phyloP scores from a whole-genome alignment of 1,140 invertebrate genomes.

The Spodoptera frugiperda region DNA sequence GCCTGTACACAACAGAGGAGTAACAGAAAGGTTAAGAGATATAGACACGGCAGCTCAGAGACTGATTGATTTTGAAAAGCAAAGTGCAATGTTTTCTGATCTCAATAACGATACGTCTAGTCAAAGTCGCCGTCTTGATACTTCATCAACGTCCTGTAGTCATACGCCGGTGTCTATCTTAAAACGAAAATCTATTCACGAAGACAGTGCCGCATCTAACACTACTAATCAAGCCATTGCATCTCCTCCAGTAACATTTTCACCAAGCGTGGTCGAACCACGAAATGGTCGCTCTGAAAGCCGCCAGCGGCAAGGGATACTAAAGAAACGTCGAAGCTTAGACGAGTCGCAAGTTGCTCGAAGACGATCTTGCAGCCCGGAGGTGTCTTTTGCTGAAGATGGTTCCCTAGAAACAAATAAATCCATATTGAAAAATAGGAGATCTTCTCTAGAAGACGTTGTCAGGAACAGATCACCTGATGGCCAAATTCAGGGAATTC shows the following conservation, averaged over 20 bases:
- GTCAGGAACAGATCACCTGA: constrained; percentile 87
- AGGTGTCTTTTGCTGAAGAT: constrained; percentile 87
- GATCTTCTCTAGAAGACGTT: constrained; percentile 90
- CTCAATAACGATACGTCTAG: constrained; percentile 83
- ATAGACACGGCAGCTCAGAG: constrained; percentile 85
- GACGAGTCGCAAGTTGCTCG: constrained; percentile 91
- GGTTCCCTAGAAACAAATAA: constrained; percentile 86
- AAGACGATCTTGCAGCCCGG: constrained; percentile 89
- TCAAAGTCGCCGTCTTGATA: constrained; percentile 81
- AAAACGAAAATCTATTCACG: constrained; percentile 91
- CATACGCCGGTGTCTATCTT: constrained; percentile 90
- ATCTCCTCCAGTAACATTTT: constrained; percentile 90
- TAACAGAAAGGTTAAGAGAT: constrained; percentile 81
- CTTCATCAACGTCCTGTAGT: constrained; percentile 74
- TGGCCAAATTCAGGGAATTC: constrained; percentile 84
- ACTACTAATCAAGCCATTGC: constrained; percentile 85
- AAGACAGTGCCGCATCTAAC: constrained; percentile 86
- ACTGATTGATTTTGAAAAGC: constrained; percentile 85
- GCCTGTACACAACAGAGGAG: constrained; percentile 70
- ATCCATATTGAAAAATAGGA: constrained; percentile 89
- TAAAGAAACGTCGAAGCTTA: constrained; percentile 92
- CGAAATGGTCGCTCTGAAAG: constrained; percentile 83
- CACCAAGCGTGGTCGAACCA: constrained; percentile 88
- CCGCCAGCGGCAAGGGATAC: constrained; percentile 90
- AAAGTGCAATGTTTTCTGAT: constrained; percentile 84